A percentile compares a stretch with the other conserved stretches of the same genome.
These are phyloP conservation scores for Cyaniris semiargus DNA, from an alignment of 2,888 invertebrate species.

Conservation along the genomic window DNA sequence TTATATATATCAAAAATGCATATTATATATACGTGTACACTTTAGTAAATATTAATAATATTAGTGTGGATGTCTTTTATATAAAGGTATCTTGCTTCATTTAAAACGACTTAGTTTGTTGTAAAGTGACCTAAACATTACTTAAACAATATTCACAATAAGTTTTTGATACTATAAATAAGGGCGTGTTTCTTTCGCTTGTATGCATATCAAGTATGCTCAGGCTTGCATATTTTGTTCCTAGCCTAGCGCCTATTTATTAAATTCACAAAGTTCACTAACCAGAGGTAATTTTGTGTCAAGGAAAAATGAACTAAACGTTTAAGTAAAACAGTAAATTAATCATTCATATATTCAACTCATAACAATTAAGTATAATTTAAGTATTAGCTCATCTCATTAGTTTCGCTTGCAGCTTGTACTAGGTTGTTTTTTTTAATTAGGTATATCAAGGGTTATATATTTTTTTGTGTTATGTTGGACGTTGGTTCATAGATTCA, in stretches of 20 bases:
- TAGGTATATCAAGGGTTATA: neutral
- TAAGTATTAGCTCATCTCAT: neutral
- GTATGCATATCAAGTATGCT: constrained; percentile 16
- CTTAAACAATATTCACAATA: neutral
- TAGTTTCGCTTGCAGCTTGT: neutral
- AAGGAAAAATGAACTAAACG: constrained; percentile 5
- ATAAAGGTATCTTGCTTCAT: too few relatives aligned
- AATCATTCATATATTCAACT: constrained; percentile 2
- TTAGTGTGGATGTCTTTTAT: too few relatives aligned
- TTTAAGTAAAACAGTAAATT: neutral
- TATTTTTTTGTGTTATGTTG: neutral
- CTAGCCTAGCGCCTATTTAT: neutral
- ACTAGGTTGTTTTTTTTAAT: neutral
- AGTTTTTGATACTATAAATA: neutral
- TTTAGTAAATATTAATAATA: too few relatives aligned
- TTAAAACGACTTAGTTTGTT: neutral
- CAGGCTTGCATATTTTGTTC: constrained; percentile 18
- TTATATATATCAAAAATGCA: too few relatives aligned
- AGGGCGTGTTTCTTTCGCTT: constrained; percentile 11
- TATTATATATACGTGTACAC: too few relatives aligned
- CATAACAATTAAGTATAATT: neutral
- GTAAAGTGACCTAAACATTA: neutral
- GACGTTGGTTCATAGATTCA: neutral
- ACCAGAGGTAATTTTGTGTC: constrained; percentile 22
- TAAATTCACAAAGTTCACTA: neutral